Percentiles rank a stretch among this genome's conserved stretches.
phyloP scores from a whole-genome alignment of 2,797 vertebrate genomes.

The Adrianichthys oophorus region DNA sequence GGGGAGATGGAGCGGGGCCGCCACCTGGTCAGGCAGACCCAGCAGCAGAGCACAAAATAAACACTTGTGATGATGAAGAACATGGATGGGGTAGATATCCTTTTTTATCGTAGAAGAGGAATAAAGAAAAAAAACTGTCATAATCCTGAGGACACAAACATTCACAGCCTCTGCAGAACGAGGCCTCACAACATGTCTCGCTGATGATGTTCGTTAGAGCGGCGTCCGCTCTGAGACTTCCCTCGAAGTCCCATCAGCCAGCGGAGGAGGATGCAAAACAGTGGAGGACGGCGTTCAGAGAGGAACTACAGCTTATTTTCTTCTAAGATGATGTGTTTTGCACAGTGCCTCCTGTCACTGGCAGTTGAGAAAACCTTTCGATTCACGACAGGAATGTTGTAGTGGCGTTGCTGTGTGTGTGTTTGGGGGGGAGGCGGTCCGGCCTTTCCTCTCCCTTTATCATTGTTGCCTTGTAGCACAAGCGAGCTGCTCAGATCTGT shows the following conservation, averaged over 20 bases:
- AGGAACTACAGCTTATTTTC: constrained; percentile 32
- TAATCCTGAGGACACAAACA: constrained; percentile 10
- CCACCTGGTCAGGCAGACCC: constrained; percentile 67
- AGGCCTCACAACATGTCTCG: constrained; percentile 9
- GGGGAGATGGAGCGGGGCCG: constrained; percentile 45
- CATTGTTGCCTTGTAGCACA: constrained; percentile 93
- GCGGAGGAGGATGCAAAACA: constrained; percentile 69
- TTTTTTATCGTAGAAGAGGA: constrained; percentile 1
- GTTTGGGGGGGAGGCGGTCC: constrained; percentile 1
- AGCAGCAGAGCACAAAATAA: constrained; percentile 48
- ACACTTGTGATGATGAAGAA: constrained; percentile 41
- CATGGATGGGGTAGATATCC: constrained; percentile 6
- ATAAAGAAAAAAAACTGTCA: constrained; percentile 6
- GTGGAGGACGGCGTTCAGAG: constrained; percentile 59
- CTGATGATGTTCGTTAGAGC: constrained; percentile 28
- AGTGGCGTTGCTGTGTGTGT: constrained; percentile 26
- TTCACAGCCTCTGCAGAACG: constrained; percentile 8
- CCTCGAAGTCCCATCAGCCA: constrained; percentile 39
- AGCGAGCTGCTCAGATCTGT: constrained; percentile 87
- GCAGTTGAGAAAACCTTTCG: constrained; percentile 75
- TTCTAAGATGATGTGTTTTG: constrained; percentile 88
- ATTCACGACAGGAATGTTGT: constrained; percentile 35
- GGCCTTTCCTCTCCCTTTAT: constrained; percentile 69
- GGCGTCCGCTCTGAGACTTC: constrained; percentile 26
- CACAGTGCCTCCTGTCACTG: constrained; percentile 92